Conservation (phyloP, 2,888 invertebrate genomes). For the Ornithoptera priamus region DNA sequence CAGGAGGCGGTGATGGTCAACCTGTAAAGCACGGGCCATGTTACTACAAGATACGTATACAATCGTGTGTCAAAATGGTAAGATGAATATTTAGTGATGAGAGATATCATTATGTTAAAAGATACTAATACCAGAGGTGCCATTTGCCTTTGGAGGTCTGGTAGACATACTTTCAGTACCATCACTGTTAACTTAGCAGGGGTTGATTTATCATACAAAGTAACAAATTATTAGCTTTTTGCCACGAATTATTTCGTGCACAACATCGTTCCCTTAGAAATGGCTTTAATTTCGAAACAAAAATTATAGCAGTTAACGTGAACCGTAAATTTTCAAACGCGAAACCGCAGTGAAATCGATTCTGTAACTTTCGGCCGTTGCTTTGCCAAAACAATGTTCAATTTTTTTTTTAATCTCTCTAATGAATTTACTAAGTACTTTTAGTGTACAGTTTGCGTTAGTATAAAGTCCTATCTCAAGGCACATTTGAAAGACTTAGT, state of each 20-base stretch:
- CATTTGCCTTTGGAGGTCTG: constrained; percentile 1
- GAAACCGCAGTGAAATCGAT: neutral
- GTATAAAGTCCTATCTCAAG: too few species aligned
- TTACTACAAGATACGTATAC: too few species aligned
- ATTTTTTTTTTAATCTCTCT: too few species aligned
- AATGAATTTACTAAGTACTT: too few species aligned
- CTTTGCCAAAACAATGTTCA: too few species aligned
- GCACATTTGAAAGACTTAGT: too few species aligned
- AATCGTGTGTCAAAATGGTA: too few species aligned
- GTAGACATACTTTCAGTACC: constrained; percentile 6
- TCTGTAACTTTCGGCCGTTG: neutral
- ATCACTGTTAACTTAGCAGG: neutral
- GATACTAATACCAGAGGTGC: too few species aligned
- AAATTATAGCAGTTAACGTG: neutral
- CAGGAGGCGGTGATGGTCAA: constrained; percentile 97
- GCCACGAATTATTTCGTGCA: neutral
- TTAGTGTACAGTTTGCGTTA: too few species aligned
- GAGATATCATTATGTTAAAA: too few species aligned
- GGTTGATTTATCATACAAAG: too few species aligned
- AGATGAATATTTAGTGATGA: too few species aligned
- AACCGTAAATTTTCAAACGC: neutral
- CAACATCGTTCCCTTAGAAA: neutral
- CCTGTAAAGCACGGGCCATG: constrained; percentile 70
- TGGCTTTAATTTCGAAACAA: neutral
- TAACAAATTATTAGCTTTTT: neutral